Conservation (phyloP, 2,113 vertebrate genomes). For the Centrocercus urophasianus region DNA sequence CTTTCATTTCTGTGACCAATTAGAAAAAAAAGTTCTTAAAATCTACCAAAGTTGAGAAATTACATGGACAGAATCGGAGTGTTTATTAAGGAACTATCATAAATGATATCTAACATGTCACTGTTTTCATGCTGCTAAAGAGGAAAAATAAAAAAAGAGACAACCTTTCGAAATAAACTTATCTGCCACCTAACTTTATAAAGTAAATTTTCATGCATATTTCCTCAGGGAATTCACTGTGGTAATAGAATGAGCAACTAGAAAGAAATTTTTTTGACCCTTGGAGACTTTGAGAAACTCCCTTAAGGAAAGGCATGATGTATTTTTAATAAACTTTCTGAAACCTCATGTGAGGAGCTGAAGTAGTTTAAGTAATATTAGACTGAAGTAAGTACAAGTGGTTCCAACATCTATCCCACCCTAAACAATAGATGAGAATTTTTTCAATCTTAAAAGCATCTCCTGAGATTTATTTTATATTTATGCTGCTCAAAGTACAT, state of each 20-base stretch:
- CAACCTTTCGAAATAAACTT: not conserved
- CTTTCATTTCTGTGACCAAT: not conserved
- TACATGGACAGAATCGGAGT: not conserved
- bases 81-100: not conserved
- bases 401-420: not conserved
- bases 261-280: not conserved
- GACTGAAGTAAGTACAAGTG: not conserved
- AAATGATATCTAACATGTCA: not conserved
- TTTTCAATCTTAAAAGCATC: not conserved
- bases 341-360: not conserved
- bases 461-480: not conserved
- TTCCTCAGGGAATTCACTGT: not conserved
- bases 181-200: not conserved
- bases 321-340: not conserved
- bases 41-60: not conserved
- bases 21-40: not conserved
- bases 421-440: not conserved
- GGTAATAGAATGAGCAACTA: not conserved
- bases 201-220: not conserved
- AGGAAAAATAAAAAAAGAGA: not conserved
- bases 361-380: not conserved
- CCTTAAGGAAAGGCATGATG: not conserved
- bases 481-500: not conserved
- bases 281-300: not conserved
- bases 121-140: not conserved